These are phyloP conservation scores for Onychostruthus taczanowskii DNA, from an alignment of 2,113 vertebrate species.

Conservation along the genomic window DNA sequence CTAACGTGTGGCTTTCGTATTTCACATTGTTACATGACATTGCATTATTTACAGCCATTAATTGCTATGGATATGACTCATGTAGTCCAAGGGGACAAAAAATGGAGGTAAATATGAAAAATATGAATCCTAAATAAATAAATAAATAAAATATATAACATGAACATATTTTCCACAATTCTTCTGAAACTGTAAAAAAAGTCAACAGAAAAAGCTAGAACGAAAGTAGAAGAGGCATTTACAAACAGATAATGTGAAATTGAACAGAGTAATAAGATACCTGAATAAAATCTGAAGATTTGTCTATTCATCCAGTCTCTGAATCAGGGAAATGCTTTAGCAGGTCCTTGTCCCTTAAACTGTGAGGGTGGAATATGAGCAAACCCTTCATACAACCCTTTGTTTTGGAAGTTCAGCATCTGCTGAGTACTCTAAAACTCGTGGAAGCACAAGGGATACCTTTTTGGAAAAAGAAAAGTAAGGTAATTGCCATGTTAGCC, in stretches of 20 bases:
- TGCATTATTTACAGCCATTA: background rate
- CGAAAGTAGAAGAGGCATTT: background rate
- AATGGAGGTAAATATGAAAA: background rate
- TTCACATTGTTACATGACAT: background rate
- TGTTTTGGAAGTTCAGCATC: background rate
- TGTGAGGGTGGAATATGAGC: background rate
- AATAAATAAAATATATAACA: background rate
- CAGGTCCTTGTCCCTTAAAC: background rate
- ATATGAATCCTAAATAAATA: background rate
- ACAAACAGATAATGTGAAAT: background rate
- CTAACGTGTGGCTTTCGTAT: fast-evolving
- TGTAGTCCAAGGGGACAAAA: background rate
- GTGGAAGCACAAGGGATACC: background rate
- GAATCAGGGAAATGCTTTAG: background rate
- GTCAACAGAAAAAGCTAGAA: background rate
- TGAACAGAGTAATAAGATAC: background rate
- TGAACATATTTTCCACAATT: background rate
- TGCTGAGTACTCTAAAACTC: background rate
- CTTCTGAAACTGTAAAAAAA: background rate
- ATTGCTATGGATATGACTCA: background rate
- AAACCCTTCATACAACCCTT: background rate
- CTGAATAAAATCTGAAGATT: background rate
- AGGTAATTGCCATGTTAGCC: background rate
- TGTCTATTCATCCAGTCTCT: background rate
- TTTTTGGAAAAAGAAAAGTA: background rate